Conservation (phyloP, 64 coral and sea anemone genomes). For the Dendronephthya gigantea region DNA sequence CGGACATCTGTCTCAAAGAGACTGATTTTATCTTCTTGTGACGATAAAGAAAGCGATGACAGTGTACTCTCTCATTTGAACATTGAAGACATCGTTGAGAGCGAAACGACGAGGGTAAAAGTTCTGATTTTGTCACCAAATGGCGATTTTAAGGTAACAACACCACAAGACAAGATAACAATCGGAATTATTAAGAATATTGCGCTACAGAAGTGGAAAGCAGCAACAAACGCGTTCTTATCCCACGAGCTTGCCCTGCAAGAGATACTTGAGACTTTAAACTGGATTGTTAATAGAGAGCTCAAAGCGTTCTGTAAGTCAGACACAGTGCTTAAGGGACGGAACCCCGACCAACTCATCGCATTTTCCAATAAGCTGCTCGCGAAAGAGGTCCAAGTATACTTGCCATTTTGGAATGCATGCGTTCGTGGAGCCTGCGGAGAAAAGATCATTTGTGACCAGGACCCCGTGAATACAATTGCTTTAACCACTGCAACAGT, state of each 20-base stretch:
- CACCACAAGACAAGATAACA: constrained; percentile 23
- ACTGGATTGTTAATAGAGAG: too few relatives aligned
- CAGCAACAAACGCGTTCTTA: constrained; percentile 17
- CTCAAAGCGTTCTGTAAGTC: constrained; percentile 20
- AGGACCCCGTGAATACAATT: background rate
- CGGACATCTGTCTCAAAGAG: too few relatives aligned
- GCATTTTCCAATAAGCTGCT: constrained; percentile 32
- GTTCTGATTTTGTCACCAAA: constrained; percentile 31
- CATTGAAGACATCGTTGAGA: too few relatives aligned
- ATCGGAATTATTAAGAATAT: constrained; percentile 20
- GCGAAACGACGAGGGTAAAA: background rate
- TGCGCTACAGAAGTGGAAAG: background rate
- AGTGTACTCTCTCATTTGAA: background rate
- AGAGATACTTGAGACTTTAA: constrained; percentile 23
- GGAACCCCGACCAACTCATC: constrained; percentile 16
- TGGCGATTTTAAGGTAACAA: constrained; percentile 10
- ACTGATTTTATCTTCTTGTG: too few relatives aligned
- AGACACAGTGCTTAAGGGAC: constrained; percentile 26
- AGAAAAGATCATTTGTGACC: background rate
- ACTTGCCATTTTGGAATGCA: constrained; percentile 31
- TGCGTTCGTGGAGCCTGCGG: constrained; percentile 26
- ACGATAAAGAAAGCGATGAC: too few relatives aligned
- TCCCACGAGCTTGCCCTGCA: background rate
- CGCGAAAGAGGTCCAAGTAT: constrained; percentile 19
- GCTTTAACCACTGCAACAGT: constrained; percentile 13